Evolutionary conservation across 2,888 invertebrate species (phyloP).

Genomic region (Syrphus vitripennis): DNA sequence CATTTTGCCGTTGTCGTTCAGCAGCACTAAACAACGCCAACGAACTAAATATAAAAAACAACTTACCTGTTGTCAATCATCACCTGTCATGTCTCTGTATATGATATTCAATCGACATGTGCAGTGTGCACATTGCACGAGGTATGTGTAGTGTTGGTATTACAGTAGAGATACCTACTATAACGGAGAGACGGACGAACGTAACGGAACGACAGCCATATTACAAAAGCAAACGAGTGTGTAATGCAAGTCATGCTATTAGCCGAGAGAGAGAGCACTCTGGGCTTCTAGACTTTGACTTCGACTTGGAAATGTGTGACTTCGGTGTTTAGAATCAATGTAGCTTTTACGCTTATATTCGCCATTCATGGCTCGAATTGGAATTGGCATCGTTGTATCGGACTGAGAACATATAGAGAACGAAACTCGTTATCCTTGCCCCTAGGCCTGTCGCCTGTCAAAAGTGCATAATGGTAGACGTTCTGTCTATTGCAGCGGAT

Average conservation of each 20-base stretch:
- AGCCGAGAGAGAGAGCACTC: not conserved
- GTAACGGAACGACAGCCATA: constrained; percentile 17
- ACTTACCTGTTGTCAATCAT: constrained; percentile 68
- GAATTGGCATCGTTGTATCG: not conserved
- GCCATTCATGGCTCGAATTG: constrained; percentile 47
- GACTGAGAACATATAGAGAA: not conserved
- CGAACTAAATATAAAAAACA: not conserved
- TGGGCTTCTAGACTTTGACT: constrained; percentile 2
- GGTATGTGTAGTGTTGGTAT: not conserved
- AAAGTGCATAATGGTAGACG: constrained; percentile 61
- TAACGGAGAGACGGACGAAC: not conserved
- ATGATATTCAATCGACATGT: constrained; percentile 46
- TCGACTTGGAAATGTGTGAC: not conserved
- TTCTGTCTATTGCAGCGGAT: constrained; percentile 64
- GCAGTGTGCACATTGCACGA: constrained; percentile 16
- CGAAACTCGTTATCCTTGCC: constrained; percentile 66
- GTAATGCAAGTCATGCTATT: constrained; percentile 48
- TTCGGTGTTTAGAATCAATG: constrained; percentile 1
- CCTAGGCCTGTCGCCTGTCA: constrained; percentile 54
- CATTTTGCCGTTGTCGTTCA: constrained; percentile 6
- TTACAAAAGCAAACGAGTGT: constrained; percentile 23
- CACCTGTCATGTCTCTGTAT: constrained; percentile 60
- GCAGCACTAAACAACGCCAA: constrained; percentile 8
- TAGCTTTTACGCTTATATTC: constrained; percentile 17
- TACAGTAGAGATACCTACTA: too few species aligned